Conservation (phyloP, 2,797 vertebrate species). For the Typhlichthys eigenmanni region DNA sequence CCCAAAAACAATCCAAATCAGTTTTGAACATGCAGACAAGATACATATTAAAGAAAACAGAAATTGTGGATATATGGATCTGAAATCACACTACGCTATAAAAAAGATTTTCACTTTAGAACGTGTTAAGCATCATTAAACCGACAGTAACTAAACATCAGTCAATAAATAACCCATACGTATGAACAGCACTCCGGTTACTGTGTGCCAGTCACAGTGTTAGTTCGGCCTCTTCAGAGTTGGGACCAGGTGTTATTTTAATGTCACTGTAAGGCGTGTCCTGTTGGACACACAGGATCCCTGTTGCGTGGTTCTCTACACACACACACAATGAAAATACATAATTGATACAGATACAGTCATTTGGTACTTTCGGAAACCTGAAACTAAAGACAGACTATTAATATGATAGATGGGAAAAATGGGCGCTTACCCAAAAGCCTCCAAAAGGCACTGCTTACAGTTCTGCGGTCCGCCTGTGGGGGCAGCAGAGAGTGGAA, state of each 20-base stretch:
- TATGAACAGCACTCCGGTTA: background rate
- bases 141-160: background rate
- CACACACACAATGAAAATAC: conserved; percentile 1
- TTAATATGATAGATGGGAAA: background rate
- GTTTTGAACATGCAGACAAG: no score
- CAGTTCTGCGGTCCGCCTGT: conserved; percentile 26
- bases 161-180: background rate
- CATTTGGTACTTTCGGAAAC: no score
- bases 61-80: no score
- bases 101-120: no score
- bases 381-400: no score
- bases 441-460: conserved; percentile 38
- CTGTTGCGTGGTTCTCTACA: conserved; percentile 39
- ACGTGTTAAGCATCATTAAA: no score
- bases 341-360: no score
- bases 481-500: conserved; percentile 53
- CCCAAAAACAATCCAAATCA: no score
- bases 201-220: background rate
- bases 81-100: no score
- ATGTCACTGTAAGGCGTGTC: conserved; percentile 57
- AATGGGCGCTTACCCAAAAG: conserved; percentile 42
- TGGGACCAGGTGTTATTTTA: conserved; percentile 29
- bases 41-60: no score
- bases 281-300: conserved; percentile 52
- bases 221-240: background rate